These are phyloP conservation scores for Eupristina koningsbergeri DNA, from an alignment of 1,140 invertebrate genomes.

Conservation along the genomic window DNA sequence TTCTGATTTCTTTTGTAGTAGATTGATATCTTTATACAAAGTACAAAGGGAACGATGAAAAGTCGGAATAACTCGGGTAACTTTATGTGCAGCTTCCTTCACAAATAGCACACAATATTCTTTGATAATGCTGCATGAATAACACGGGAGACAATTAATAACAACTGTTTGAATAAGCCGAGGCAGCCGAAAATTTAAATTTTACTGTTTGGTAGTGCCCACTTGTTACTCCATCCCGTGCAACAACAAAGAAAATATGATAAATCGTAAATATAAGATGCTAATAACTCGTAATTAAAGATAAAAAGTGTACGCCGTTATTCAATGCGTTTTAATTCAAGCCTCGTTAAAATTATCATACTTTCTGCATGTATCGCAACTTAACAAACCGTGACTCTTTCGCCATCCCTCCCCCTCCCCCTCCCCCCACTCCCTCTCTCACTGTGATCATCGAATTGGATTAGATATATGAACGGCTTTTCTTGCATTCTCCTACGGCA, in stretches of 20 bases:
- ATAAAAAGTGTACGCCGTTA: constrained; percentile 14
- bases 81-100: not conserved
- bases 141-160: not conserved
- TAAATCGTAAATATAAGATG: not conserved
- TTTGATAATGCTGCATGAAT: not conserved
- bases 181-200: not conserved
- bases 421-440: no score
- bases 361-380: not conserved
- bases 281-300: constrained; percentile 24
- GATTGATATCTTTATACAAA: not conserved
- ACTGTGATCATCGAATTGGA: not conserved
- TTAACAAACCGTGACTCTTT: constrained; percentile 53
- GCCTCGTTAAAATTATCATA: not conserved
- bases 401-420: constrained; percentile 17
- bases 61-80: not conserved
- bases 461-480: not conserved
- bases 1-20: not conserved
- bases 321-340: constrained; percentile 11
- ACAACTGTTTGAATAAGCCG: not conserved
- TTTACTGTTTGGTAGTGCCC: not conserved
- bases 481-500: not conserved
- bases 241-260: not conserved
- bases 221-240: not conserved
- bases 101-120: no score
- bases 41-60: not conserved